Percentiles rank a stretch among this genome's conserved stretches.
These are phyloP conservation scores for Prietella phreatophila DNA, from an alignment of 2,113 vertebrate species.

Conservation along the genomic window DNA sequence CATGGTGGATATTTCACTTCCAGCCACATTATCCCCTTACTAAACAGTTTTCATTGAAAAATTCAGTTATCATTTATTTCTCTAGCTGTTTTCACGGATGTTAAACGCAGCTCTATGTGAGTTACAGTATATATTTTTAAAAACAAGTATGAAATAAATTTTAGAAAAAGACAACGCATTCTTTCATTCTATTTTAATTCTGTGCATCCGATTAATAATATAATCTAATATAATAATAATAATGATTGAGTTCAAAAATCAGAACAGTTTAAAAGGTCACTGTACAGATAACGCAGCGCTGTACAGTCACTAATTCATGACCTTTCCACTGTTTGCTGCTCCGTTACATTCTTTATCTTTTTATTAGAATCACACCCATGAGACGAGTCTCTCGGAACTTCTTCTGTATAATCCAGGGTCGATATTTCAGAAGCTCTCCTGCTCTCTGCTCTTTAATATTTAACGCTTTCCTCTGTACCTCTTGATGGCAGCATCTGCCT, in stretches of 20 bases:
- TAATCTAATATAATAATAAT: not conserved
- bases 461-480: constrained; percentile 49
- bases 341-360: not conserved
- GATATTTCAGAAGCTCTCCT: constrained; percentile 1
- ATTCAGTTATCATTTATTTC: no score
- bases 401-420: not conserved
- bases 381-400: not conserved
- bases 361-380: not conserved
- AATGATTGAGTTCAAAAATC: not conserved
- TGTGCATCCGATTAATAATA: not conserved
- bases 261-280: not conserved
- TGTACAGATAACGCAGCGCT: not conserved
- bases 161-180: not conserved
- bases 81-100: not conserved
- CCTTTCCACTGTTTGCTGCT: not conserved
- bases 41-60: not conserved
- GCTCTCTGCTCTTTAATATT: constrained; percentile 47
- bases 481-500: constrained; percentile 52
- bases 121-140: not conserved
- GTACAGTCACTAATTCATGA: not conserved
- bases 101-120: not conserved
- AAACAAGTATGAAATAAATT: not conserved
- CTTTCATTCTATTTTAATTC: not conserved
- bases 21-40: not conserved
- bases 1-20: not conserved